phyloP scores from a whole-genome alignment of 2,113 vertebrate genomes.

The Spilogale gracilis region DNA sequence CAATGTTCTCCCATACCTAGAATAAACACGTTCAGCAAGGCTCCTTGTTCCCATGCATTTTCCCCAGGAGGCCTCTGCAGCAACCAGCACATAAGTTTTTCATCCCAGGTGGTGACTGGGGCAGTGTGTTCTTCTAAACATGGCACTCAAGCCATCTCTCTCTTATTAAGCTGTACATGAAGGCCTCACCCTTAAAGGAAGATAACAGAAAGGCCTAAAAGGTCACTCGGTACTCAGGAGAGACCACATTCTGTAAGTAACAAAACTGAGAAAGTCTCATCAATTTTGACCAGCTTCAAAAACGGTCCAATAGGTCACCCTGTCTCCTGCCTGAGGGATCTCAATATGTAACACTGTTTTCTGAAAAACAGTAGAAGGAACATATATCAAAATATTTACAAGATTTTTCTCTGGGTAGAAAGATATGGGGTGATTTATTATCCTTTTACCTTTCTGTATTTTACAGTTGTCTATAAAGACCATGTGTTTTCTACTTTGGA shows the following conservation, averaged over 20 bases:
- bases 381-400: conserved; percentile 59
- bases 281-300: neutral
- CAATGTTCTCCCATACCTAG: conserved; percentile 6
- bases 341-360: conserved; percentile 51
- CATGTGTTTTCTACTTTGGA: neutral
- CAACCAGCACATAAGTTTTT: conserved; percentile 28
- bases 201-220: neutral
- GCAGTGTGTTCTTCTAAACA: neutral
- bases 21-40: conserved; percentile 79
- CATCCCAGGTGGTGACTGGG: neutral
- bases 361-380: conserved; percentile 24
- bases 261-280: neutral
- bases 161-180: neutral
- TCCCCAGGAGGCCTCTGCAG: conserved; percentile 27
- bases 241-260: neutral
- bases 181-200: neutral
- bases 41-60: conserved; percentile 56
- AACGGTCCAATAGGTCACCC: neutral
- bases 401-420: neutral
- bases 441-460: conserved; percentile 35
- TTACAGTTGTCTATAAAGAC: conserved; percentile 48
- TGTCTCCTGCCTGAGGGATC: neutral
- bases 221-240: neutral
- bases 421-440: conserved; percentile 34
- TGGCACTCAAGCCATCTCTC: neutral